These are phyloP conservation scores for Balearica regulorum DNA, from an alignment of 2,797 vertebrate species.

Conservation along the genomic window DNA sequence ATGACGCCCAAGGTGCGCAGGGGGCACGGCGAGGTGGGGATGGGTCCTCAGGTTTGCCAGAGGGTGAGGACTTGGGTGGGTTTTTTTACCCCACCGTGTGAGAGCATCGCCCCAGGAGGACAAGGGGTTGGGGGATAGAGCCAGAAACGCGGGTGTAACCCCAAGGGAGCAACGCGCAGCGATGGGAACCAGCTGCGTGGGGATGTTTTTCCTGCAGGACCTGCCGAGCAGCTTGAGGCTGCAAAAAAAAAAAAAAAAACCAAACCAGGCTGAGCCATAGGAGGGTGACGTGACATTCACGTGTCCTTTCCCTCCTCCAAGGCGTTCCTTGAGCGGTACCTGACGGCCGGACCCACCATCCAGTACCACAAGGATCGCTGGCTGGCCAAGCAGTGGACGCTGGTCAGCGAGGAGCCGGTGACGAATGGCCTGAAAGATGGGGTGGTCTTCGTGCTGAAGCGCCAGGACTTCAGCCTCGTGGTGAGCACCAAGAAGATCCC, in stretches of 20 bases:
- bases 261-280: fast-evolving
- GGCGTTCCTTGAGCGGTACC: constrained; percentile 94
- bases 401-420: constrained; percentile 93
- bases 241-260: neutral
- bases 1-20: constrained; percentile 91
- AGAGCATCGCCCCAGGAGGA: neutral
- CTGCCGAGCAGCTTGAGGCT: neutral
- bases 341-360: constrained; percentile 88
- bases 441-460: constrained; percentile 85
- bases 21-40: neutral
- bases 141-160: neutral
- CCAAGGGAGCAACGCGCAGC: fast-evolving
- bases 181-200: fast-evolving
- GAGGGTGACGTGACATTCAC: neutral
- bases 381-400: constrained; percentile 91
- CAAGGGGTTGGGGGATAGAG: neutral
- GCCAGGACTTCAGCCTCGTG: constrained; percentile 91
- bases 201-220: neutral
- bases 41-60: fast-evolving
- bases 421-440: constrained; percentile 89
- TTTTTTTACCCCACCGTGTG: no score
- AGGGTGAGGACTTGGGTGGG: neutral
- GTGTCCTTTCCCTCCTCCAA: constrained; percentile 41
- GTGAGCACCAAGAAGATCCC: constrained; percentile 88
- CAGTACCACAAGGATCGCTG: constrained; percentile 93